Conservation (phyloP, 1,140 invertebrate species). For the Drosophila murphyi region DNA sequence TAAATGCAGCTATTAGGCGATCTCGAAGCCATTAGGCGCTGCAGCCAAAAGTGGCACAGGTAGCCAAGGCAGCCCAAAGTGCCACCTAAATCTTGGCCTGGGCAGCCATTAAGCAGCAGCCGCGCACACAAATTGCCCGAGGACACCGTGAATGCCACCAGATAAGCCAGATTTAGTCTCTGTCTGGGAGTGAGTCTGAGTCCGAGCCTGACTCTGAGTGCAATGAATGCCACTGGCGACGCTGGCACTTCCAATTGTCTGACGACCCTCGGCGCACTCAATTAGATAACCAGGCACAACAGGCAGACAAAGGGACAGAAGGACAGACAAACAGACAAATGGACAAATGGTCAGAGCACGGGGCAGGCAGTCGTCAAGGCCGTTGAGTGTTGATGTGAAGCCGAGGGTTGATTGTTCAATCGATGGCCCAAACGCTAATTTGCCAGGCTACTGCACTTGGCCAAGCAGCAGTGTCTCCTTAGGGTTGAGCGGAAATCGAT, state of each 20-base stretch:
- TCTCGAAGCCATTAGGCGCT: slow-evolving; percentile 30
- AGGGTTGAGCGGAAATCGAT: slow-evolving; percentile 25
- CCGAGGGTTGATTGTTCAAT: slow-evolving; percentile 11
- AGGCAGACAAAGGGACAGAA: background rate
- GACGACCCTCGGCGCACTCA: slow-evolving; percentile 38
- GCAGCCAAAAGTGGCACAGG: no score
- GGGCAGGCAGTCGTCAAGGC: slow-evolving; percentile 21
- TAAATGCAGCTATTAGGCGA: slow-evolving; percentile 69
- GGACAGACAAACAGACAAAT: background rate
- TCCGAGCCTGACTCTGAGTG: slow-evolving; percentile 38
- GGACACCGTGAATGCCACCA: background rate
- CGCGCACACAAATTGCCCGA: background rate
- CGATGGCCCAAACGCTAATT: background rate
- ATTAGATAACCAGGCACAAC: slow-evolving; percentile 30
- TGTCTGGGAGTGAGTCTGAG: background rate
- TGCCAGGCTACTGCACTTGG: background rate
- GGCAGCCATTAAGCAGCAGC: slow-evolving; percentile 34
- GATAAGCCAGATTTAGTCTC: slow-evolving; percentile 33
- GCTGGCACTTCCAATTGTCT: slow-evolving; percentile 58
- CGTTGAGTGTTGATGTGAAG: background rate
- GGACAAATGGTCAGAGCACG: background rate
- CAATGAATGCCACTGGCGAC: slow-evolving; percentile 40
- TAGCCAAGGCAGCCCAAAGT: slow-evolving; percentile 26
- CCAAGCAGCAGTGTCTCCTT: background rate
- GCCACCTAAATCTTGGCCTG: slow-evolving; percentile 22